These are phyloP conservation scores for Pachymerium ferrugineum DNA, from an alignment of 2,888 invertebrate species.

Conservation along the genomic window DNA sequence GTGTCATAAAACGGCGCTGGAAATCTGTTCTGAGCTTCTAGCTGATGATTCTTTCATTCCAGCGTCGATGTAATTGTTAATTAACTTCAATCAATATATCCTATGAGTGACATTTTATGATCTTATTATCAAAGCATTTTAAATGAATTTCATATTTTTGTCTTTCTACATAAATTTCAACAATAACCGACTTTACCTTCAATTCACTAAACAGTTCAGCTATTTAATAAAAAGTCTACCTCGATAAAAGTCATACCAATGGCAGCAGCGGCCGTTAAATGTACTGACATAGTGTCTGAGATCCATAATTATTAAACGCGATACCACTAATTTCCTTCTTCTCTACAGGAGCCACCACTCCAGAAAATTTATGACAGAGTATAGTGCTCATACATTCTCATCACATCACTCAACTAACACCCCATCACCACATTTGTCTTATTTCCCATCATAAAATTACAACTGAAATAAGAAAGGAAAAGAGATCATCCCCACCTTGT, in stretches of 20 bases:
- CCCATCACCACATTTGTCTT: no score
- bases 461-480: neutral
- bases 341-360: slow-evolving; percentile 41
- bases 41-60: no score
- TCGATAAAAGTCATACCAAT: slow-evolving; percentile 62
- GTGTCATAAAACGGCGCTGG: no score
- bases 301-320: slow-evolving; percentile 60
- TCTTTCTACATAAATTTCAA: neutral
- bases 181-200: slow-evolving; percentile 42
- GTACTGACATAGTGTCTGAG: slow-evolving; percentile 58
- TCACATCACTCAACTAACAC: neutral
- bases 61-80: no score
- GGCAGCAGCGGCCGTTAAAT: slow-evolving; percentile 68
- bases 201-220: slow-evolving; percentile 51
- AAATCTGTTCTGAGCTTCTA: no score
- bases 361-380: neutral
- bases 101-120: no score
- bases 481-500: slow-evolving; percentile 42
- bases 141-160: no score
- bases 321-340: slow-evolving; percentile 38
- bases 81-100: no score
- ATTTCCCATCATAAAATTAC: neutral
- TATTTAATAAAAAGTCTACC: slow-evolving; percentile 63
- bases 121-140: no score
- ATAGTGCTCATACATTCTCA: neutral